Evolutionary conservation across 1,140 invertebrate species (phyloP).

Genomic region (Heliconius nattereri): DNA sequence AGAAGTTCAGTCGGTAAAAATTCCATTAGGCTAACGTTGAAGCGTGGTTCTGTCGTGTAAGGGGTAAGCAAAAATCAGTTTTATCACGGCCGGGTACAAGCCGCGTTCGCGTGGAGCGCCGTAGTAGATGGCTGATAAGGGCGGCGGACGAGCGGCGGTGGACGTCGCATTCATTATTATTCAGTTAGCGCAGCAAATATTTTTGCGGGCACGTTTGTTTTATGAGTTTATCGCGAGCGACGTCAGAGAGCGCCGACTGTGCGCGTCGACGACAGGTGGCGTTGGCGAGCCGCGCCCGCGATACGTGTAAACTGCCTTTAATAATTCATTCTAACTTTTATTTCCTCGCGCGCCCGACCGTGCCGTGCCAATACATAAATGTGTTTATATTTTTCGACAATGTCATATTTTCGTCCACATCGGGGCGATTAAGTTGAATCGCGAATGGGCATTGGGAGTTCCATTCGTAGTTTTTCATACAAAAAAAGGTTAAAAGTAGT

Average conservation of each 20-base stretch:
- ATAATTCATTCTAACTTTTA: slow-evolving; percentile 58
- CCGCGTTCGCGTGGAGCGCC: slow-evolving; percentile 27
- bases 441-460: neutral
- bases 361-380: slow-evolving; percentile 32
- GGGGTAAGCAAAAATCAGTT: slow-evolving; percentile 27
- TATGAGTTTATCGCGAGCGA: slow-evolving; percentile 46
- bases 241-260: slow-evolving; percentile 39
- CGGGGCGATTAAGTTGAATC: slow-evolving; percentile 15
- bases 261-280: slow-evolving; percentile 64
- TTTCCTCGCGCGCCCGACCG: slow-evolving; percentile 46
- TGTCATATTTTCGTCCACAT: slow-evolving; percentile 27
- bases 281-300: slow-evolving; percentile 48
- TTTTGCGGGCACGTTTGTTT: slow-evolving; percentile 50
- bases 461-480: slow-evolving; percentile 14
- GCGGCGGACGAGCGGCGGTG: slow-evolving; percentile 17
- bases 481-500: slow-evolving; percentile 30
- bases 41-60: slow-evolving; percentile 22
- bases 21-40: slow-evolving; percentile 34
- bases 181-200: slow-evolving; percentile 62
- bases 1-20: slow-evolving; percentile 28
- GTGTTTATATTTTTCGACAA: slow-evolving; percentile 34
- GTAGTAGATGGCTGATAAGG: slow-evolving; percentile 33
- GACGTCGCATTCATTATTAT: slow-evolving; percentile 55
- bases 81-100: slow-evolving; percentile 23
- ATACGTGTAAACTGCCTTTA: slow-evolving; percentile 60